These are phyloP conservation scores for Planiliza haematocheilus DNA, from an alignment of 2,113 vertebrate genomes.

Conservation along the genomic window DNA sequence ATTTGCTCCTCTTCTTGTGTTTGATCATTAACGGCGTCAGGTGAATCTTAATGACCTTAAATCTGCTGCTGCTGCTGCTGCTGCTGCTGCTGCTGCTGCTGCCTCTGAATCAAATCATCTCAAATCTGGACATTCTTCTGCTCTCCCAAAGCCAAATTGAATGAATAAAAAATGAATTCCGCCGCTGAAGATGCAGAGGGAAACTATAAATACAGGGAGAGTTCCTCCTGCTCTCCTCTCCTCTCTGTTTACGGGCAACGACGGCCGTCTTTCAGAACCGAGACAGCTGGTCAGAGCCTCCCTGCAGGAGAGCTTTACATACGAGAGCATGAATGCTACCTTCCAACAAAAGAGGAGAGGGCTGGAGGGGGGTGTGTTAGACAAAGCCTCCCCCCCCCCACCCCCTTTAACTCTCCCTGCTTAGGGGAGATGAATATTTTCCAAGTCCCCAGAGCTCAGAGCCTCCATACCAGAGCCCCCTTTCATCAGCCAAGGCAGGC, in stretches of 20 bases:
- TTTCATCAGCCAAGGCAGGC: constrained; percentile 1
- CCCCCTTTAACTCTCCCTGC: constrained; percentile 68
- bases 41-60: background rate
- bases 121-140: background rate
- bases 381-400: constrained; percentile 70
- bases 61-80: too few species aligned
- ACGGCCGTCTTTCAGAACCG: constrained; percentile 64
- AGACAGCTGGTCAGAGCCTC: constrained; percentile 76
- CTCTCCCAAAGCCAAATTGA: background rate
- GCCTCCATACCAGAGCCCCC: constrained; percentile 29
- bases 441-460: constrained; percentile 63
- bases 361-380: constrained; percentile 61
- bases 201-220: background rate
- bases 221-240: constrained; percentile 24
- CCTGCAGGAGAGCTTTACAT: constrained; percentile 62
- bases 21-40: too few species aligned
- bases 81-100: background rate
- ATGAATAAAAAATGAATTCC: background rate
- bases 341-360: constrained; percentile 74
- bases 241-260: constrained; percentile 50
- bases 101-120: background rate
- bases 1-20: too few species aligned
- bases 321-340: constrained; percentile 39
- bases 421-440: constrained; percentile 78
- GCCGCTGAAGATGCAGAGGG: background rate